Base-by-base conservation (phyloP, 2,113 vertebrate genomes). In the Periophthalmodon schlosseri region DNA sequence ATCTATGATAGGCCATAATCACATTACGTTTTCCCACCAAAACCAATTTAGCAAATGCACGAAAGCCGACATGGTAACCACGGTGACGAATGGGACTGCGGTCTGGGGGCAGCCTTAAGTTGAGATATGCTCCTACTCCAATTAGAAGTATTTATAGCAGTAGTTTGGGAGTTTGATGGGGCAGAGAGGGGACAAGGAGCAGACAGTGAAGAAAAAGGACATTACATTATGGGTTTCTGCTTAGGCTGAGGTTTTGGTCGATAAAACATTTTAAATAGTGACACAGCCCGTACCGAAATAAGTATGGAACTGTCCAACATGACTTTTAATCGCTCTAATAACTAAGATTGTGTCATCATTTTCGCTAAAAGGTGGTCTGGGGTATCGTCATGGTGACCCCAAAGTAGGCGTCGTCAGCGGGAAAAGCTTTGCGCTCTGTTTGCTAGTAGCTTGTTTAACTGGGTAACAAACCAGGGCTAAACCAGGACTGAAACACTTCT, bases 21-120 rank as follows among this genome's bases (percentile, higher is more conserved):
- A 88, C 76, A 68, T 73, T 70, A 70, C 68, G 12, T 36, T 58
- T 13, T 5, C 16, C 52, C 21, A 76, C 63, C 75, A 69, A 66
- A 88, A 90, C 71, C 79, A 86, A 88, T 89, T 88, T 89, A 82
- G 80, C 75, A 91, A 90, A 89, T 88, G 89, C 86, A 84, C 68
- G 75, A 83, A 68, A 74, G 82, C 23, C 39, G 12, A n/a, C 81
- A 68, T 77, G 61, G 67, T 72, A 76, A 80, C 77, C 75, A 47
- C 73, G 69, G 69, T 69, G 83, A 89, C 64, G 74, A 78, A 86
- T 83, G 81, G 70, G 24, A 36, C 78, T 72, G 75, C 76, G 81
- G 39, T 44, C 39, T 72, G 61, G 18, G 0, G 28, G 72, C 23
- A 71, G 57, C 71, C 68, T 78, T 70, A 63, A 11, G 61, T 24